phyloP scores from a whole-genome alignment of 2,888 invertebrate genomes.

The Ctena decussata region DNA sequence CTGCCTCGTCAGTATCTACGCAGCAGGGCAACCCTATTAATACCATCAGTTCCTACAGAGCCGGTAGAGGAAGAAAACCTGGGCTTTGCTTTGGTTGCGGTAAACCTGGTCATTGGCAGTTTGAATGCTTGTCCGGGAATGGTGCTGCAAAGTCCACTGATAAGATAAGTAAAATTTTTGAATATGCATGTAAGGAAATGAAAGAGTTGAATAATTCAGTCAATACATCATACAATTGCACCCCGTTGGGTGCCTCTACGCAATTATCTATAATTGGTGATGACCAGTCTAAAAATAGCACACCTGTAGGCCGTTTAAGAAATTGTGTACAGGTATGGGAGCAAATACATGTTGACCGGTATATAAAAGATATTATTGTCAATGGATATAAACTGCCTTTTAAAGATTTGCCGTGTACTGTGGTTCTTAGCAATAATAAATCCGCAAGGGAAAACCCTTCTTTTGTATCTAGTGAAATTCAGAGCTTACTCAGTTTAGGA shows the following conservation, averaged over 20 bases:
- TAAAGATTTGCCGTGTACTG: not conserved
- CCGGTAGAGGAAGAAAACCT: not conserved
- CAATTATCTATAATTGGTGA: too few relatives aligned
- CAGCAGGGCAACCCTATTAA: too few relatives aligned
- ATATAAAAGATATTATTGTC: not conserved
- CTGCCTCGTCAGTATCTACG: not conserved
- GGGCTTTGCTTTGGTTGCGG: not conserved
- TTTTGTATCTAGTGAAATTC: not conserved
- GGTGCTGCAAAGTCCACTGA: not conserved
- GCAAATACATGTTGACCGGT: not conserved
- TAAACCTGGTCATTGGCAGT: not conserved
- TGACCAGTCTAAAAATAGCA: not conserved
- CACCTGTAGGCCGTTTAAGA: not conserved
- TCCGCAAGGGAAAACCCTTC: not conserved
- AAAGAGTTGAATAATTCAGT: too few relatives aligned
- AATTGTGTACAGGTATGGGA: not conserved
- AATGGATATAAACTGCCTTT: not conserved
- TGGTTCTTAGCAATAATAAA: not conserved
- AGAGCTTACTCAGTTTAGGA: not conserved
- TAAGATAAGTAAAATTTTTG: not conserved
- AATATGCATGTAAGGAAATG: not conserved
- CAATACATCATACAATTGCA: too few relatives aligned
- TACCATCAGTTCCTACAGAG: not conserved
- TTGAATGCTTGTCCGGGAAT: not conserved
- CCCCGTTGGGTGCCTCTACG: too few relatives aligned